Conservation (phyloP, 2,113 vertebrate species). For the Phylloscopus whistleri region DNA sequence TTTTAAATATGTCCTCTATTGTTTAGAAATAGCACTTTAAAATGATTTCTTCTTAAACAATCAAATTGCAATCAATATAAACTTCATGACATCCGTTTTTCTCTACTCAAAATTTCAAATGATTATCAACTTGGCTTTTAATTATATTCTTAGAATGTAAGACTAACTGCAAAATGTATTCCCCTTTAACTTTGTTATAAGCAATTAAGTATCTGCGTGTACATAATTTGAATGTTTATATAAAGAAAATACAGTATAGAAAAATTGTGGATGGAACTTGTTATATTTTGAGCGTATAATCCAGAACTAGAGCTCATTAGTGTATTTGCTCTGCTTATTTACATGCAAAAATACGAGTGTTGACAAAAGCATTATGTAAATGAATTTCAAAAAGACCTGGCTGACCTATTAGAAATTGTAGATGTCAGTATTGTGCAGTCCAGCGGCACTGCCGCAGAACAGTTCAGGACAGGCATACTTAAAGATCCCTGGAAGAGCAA, state of each 20-base stretch:
- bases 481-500: background rate
- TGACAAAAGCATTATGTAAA: background rate
- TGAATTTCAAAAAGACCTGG: fast-evolving
- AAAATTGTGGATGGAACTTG: background rate
- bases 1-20: background rate
- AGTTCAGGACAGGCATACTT: background rate
- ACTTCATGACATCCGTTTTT: background rate
- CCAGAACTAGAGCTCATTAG: background rate
- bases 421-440: background rate
- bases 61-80: background rate
- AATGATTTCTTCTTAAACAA: background rate
- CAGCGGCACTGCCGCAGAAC: background rate
- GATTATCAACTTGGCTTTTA: background rate
- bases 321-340: background rate
- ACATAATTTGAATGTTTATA: background rate
- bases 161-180: background rate
- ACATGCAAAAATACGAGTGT: background rate
- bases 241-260: background rate
- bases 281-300: background rate
- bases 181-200: background rate
- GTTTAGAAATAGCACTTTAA: background rate
- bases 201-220: background rate
- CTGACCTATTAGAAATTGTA: background rate
- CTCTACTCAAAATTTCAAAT: background rate
- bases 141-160: background rate